Percentiles rank a stretch among this genome's conserved stretches.
phyloP scores from a whole-genome alignment of 2,113 vertebrate species.

The Tragelaphus strepsiceros region DNA sequence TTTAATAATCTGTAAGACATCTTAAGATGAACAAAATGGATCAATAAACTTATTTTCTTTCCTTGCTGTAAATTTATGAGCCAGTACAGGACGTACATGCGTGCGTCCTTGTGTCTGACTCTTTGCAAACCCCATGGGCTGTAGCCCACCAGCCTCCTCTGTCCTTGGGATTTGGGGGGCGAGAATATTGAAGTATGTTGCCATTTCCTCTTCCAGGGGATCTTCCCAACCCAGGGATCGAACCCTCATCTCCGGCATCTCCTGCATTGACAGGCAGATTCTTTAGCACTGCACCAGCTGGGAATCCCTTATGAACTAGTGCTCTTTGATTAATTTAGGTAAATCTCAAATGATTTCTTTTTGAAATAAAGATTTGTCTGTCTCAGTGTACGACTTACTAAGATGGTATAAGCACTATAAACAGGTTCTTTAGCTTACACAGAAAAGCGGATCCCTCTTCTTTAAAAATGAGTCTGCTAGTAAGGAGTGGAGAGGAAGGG shows the following conservation, averaged over 20 bases:
- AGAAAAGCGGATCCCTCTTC: neutral
- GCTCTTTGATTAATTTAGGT: neutral
- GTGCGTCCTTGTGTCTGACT: neutral
- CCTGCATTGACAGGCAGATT: neutral
- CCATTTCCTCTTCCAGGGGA: neutral
- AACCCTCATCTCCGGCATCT: neutral
- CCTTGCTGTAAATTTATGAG: conserved; percentile 18
- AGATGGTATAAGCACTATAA: neutral
- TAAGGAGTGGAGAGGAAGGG: neutral
- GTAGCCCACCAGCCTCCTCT: neutral
- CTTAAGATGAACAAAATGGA: conserved; percentile 22
- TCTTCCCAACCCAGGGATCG: neutral
- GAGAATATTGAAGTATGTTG: neutral
- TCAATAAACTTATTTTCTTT: neutral
- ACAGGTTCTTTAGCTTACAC: neutral
- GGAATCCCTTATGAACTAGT: neutral
- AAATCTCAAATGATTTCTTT: conserved; percentile 18
- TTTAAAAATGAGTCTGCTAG: neutral
- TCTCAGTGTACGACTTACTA: neutral
- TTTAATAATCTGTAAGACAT: neutral
- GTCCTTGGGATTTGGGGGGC: neutral
- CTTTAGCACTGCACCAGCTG: neutral
- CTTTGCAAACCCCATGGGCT: neutral
- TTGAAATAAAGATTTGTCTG: neutral
- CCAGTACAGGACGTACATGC: neutral